Percentiles rank a stretch among this genome's conserved stretches.
Conservation (phyloP, 92 coral and sea anemone species). For the Epizoanthus stellaris region DNA sequence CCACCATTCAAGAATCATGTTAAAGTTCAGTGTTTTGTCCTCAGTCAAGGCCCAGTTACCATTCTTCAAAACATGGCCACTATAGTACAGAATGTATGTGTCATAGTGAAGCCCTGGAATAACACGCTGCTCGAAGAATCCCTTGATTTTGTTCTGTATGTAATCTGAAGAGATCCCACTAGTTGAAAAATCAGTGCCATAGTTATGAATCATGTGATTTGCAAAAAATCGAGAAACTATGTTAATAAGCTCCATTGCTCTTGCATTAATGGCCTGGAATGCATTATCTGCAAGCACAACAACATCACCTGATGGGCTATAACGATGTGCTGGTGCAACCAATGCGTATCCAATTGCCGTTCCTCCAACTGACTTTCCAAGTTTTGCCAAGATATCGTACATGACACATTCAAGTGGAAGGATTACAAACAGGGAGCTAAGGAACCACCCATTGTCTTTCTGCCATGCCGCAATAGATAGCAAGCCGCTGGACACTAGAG, state of each 20-base stretch:
- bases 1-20: slow-evolving; percentile 84
- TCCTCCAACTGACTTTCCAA: slow-evolving; percentile 95
- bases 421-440: slow-evolving; percentile 80
- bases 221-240: slow-evolving; percentile 90
- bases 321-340: slow-evolving; percentile 88
- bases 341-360: slow-evolving; percentile 99
- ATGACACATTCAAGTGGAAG: slow-evolving; percentile 89
- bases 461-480: slow-evolving; percentile 89
- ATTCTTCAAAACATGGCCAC: slow-evolving; percentile 90
- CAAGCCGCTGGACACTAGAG: slow-evolving; percentile 76
- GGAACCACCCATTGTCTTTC: slow-evolving; percentile 76
- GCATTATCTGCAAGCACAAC: slow-evolving; percentile 81
- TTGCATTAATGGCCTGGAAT: slow-evolving; percentile 79
- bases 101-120: slow-evolving; percentile 93
- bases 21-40: slow-evolving; percentile 76
- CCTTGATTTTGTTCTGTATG: slow-evolving; percentile 72
- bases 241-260: slow-evolving; percentile 82
- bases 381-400: slow-evolving; percentile 88
- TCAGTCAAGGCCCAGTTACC: slow-evolving; percentile 95
- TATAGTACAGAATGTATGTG: slow-evolving; percentile 91
- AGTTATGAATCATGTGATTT: slow-evolving; percentile 91
- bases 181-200: slow-evolving; percentile 95
- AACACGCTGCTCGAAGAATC: slow-evolving; percentile 91
- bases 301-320: slow-evolving; percentile 76
- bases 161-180: slow-evolving; percentile 90